Evolutionary conservation across 2,888 invertebrate genomes (phyloP).

Genomic region (Hemicrepidius hirtus): DNA sequence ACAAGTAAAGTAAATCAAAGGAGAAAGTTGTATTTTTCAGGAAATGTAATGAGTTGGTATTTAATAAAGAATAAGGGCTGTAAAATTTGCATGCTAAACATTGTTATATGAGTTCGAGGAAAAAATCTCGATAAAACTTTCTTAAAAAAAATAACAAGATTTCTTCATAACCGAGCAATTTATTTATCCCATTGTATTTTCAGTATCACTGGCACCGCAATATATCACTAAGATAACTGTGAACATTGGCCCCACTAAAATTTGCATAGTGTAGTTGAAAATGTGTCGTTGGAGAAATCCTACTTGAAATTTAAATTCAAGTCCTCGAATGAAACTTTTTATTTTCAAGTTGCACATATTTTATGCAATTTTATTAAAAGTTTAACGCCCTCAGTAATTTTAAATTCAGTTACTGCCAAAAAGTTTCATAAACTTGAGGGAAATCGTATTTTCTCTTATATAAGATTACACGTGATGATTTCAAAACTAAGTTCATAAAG

Average conservation of each 20-base stretch:
- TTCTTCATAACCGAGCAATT: too few relatives aligned
- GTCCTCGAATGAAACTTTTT: slow-evolving; percentile 32
- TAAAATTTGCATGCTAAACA: not conserved
- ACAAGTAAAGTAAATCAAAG: slow-evolving; percentile 13
- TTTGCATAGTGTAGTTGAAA: slow-evolving; percentile 34
- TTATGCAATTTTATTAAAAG: slow-evolving; percentile 42
- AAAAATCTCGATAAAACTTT: not conserved
- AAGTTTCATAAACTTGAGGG: slow-evolving; percentile 29
- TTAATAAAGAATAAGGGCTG: not conserved
- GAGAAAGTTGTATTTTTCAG: slow-evolving; percentile 3
- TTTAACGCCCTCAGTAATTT: slow-evolving; percentile 41
- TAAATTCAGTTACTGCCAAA: slow-evolving; percentile 36
- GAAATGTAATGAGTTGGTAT: not conserved
- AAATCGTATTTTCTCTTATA: slow-evolving; percentile 21
- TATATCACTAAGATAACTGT: slow-evolving; percentile 16
- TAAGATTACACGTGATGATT: slow-evolving; percentile 30
- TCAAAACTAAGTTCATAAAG: slow-evolving; percentile 15
- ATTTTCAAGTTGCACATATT: slow-evolving; percentile 37
- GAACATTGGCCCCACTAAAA: slow-evolving; percentile 20
- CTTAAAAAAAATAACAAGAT: not conserved
- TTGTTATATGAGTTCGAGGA: not conserved
- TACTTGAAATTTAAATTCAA: slow-evolving; percentile 39
- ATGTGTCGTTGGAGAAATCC: slow-evolving; percentile 28
- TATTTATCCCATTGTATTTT: not conserved
- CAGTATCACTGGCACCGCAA: not conserved